phyloP scores from a whole-genome alignment of 2,888 invertebrate species.

The Augochlorella aurata region DNA sequence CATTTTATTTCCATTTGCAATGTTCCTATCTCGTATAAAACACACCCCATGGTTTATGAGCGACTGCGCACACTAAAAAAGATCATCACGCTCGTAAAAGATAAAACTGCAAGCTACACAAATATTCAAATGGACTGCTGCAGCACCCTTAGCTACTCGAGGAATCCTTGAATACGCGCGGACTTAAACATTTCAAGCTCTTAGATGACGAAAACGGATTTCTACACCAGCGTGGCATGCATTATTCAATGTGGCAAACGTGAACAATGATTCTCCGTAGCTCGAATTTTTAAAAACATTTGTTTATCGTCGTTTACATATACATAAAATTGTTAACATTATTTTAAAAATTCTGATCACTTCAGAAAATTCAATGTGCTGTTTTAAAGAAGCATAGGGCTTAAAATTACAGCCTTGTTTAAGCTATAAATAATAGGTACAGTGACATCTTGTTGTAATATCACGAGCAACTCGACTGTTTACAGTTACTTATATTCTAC shows the following conservation, averaged over 20 bases:
- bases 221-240: background rate
- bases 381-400: too few relatives aligned
- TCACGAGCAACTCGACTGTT: too few relatives aligned
- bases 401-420: background rate
- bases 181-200: conserved; percentile 7
- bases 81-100: background rate
- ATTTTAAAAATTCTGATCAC: too few relatives aligned
- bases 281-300: background rate
- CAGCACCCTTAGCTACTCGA: background rate
- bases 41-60: background rate
- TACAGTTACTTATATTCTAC: too few relatives aligned
- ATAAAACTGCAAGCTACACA: conserved; percentile 3
- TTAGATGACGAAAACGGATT: conserved; percentile 4
- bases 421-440: too few relatives aligned
- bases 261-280: background rate
- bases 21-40: background rate
- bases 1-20: too few relatives aligned
- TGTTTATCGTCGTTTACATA: too few relatives aligned
- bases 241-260: background rate
- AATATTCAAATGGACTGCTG: conserved; percentile 6
- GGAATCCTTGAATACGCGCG: background rate
- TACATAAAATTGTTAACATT: too few relatives aligned
- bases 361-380: too few relatives aligned
- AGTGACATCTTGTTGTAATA: too few relatives aligned
- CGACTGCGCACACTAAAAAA: background rate